These are phyloP conservation scores for Umimayanthus chanpuru DNA, from an alignment of 92 coral and sea anemone genomes.

Conservation along the genomic window DNA sequence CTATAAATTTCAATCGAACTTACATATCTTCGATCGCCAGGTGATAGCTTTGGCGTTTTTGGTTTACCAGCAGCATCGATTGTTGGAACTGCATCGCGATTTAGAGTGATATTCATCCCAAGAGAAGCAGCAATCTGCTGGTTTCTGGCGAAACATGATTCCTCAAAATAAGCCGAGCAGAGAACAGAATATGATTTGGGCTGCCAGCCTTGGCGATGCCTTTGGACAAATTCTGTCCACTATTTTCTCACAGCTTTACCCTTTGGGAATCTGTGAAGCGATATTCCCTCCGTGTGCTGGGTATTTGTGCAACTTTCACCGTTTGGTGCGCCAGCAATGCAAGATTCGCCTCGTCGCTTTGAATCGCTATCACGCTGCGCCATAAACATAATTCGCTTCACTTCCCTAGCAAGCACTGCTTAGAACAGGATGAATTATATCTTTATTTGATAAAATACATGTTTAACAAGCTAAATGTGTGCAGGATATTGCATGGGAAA, in stretches of 20 bases:
- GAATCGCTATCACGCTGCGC: too few relatives aligned
- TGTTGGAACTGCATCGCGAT: constrained; percentile 31
- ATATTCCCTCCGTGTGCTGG: constrained; percentile 12
- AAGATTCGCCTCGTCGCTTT: neutral
- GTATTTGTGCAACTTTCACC: constrained; percentile 17
- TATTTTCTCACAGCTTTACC: neutral
- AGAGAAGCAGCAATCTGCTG: constrained; percentile 40
- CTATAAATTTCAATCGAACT: too few relatives aligned
- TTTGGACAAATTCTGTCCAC: too few relatives aligned
- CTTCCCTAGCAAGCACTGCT: too few relatives aligned
- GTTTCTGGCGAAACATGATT: constrained; percentile 30
- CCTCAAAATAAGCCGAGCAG: constrained; percentile 33
- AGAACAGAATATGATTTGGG: neutral
- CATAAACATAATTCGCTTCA: too few relatives aligned
- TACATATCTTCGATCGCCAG: too few relatives aligned
- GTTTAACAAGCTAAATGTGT: too few relatives aligned
- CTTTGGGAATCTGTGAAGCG: constrained; percentile 13
- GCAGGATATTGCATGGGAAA: too few relatives aligned
- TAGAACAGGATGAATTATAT: too few relatives aligned
- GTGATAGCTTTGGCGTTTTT: too few relatives aligned
- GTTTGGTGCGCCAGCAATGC: constrained; percentile 20
- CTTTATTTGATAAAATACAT: too few relatives aligned
- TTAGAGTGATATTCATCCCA: constrained; percentile 9
- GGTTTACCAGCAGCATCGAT: constrained; percentile 28
- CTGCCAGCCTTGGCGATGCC: constrained; percentile 29